Conservation (phyloP, 2,797 vertebrate genomes). For the Sorex maritimensis region DNA sequence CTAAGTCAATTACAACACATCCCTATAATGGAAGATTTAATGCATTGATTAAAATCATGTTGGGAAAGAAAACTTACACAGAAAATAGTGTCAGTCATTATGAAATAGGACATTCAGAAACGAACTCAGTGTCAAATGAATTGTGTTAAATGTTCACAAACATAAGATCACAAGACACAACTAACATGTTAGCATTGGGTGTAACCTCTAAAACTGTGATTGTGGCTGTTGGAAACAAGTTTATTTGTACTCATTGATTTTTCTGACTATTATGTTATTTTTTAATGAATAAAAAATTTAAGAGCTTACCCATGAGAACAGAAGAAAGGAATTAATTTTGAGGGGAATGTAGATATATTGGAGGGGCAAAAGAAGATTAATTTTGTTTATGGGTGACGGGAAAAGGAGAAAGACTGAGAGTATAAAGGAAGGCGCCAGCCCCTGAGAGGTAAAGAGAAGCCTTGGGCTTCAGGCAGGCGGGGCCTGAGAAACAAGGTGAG, state of each 20-base stretch:
- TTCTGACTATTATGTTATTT: constrained; percentile 45
- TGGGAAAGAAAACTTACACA: constrained; percentile 43
- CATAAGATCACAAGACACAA: constrained; percentile 1
- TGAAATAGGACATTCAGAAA: constrained; percentile 49
- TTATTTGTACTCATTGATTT: constrained; percentile 43
- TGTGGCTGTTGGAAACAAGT: constrained; percentile 41
- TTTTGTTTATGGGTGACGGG: not conserved
- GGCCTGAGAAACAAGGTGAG: not conserved
- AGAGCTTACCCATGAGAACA: constrained; percentile 30
- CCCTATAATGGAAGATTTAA: constrained; percentile 42
- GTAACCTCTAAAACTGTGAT: constrained; percentile 39
- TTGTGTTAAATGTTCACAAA: not conserved
- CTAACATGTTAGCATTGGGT: not conserved
- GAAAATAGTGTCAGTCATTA: constrained; percentile 37
- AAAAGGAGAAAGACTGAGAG: not conserved
- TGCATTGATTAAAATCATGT: constrained; percentile 44
- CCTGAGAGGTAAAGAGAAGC: not conserved
- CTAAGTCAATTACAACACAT: constrained; percentile 34
- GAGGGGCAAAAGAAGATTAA: constrained; percentile 10
- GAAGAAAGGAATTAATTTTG: constrained; percentile 27
- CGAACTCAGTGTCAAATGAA: constrained; percentile 55
- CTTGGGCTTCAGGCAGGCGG: too few species aligned
- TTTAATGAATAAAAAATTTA: constrained; percentile 30
- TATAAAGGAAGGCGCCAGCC: not conserved
- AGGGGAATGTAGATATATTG: not conserved